A percentile compares a stretch with the other conserved stretches of the same genome.
These are phyloP conservation scores for human (Homo sapiens) DNA, from an alignment of 2,113 vertebrate genomes.

Conservation along the genomic window GRCh38 chr9:123867001-123867500, in stretches of 20 bases:
- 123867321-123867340: background rate
- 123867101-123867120: slow-evolving; percentile 45
- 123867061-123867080: slow-evolving; percentile 62
- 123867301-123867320: slow-evolving; percentile 5
- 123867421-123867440: background rate
- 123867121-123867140: slow-evolving; percentile 68
- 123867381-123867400: background rate
- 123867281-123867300: background rate
- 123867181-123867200: slow-evolving; percentile 65
- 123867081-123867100: slow-evolving; percentile 58
- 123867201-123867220: slow-evolving; percentile 68
- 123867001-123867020: slow-evolving; percentile 56
- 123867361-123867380: slow-evolving; percentile 31
- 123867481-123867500: slow-evolving; percentile 43
- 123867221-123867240: slow-evolving; percentile 60
- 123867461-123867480: background rate
- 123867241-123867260: slow-evolving; percentile 19
- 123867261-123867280: slow-evolving; percentile 55
- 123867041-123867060: slow-evolving; percentile 60
- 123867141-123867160: slow-evolving; percentile 46
- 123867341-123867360: background rate
- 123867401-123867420: background rate
- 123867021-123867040: slow-evolving; percentile 60
- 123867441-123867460: slow-evolving; percentile 45
- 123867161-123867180: slow-evolving; percentile 51